phyloP scores from a whole-genome alignment of 2,797 vertebrate species.

The Sebastes trivittatus region DNA sequence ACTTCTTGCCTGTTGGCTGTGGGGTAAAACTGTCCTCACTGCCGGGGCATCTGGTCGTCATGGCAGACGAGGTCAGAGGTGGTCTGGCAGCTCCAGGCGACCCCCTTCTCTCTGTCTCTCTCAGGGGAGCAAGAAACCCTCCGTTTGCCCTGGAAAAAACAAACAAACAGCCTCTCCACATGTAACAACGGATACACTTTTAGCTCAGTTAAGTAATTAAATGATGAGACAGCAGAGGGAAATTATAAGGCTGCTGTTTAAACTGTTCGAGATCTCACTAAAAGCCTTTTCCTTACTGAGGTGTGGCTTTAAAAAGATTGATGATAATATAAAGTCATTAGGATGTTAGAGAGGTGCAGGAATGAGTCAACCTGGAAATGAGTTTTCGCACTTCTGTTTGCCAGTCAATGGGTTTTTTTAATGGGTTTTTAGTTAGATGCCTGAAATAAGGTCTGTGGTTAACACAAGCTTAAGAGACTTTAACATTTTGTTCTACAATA shows the following conservation, averaged over 20 bases:
- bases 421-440: no score
- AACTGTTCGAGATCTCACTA: background rate
- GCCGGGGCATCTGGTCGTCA: background rate
- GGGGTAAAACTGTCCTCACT: background rate
- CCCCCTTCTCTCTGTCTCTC: background rate
- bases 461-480: no score
- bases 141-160: slow-evolving; percentile 35
- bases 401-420: no score
- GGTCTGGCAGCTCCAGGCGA: slow-evolving; percentile 10
- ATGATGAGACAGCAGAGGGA: background rate
- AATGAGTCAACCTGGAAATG: no score
- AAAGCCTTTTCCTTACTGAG: background rate
- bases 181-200: slow-evolving; percentile 25
- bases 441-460: no score
- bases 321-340: background rate
- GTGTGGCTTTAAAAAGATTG: background rate
- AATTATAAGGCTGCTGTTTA: background rate
- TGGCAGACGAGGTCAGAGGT: slow-evolving; percentile 32
- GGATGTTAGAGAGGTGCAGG: no score
- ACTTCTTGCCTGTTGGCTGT: background rate
- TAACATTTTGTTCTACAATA: no score
- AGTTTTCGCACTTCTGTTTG: no score
- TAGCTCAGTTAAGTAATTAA: slow-evolving; percentile 22
- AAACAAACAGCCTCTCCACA: slow-evolving; percentile 53
- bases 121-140: slow-evolving; percentile 25